Evolutionary conservation across 2,797 vertebrate genomes (phyloP).

Genomic region (Myiotriccus ornatus): DNA sequence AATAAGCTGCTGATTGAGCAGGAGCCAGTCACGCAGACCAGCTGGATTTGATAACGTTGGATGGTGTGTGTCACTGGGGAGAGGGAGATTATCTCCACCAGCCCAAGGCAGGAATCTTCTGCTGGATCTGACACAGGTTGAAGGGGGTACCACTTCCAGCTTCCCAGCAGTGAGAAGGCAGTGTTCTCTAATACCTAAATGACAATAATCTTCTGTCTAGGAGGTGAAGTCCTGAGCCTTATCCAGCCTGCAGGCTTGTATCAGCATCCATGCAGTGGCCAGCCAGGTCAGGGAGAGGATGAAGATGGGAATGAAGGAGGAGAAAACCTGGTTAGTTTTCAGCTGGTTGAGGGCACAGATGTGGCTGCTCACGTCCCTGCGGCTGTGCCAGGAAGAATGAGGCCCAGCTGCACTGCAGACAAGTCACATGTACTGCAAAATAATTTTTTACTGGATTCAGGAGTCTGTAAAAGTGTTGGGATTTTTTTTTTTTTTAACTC

Average conservation of each 20-base stretch:
- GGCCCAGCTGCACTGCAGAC: not conserved
- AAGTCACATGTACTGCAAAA: not conserved
- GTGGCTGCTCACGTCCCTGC: not conserved
- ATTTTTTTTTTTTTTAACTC: too few species aligned
- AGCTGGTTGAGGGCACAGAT: not conserved
- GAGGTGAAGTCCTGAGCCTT: not conserved
- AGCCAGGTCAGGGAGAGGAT: not conserved
- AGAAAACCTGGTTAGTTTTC: not conserved
- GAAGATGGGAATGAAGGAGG: not conserved
- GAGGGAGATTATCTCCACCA: constrained; percentile 53
- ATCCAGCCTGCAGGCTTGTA: not conserved
- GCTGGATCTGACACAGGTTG: not conserved
- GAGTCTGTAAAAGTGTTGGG: not conserved
- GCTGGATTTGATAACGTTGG: constrained; percentile 42
- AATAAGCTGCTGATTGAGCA: constrained; percentile 67
- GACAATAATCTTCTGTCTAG: not conserved
- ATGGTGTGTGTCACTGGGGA: constrained; percentile 21
- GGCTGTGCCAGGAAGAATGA: not conserved
- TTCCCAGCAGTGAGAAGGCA: not conserved
- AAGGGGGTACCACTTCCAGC: not conserved
- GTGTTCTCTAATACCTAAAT: not conserved
- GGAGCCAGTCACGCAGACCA: constrained; percentile 11
- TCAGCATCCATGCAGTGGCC: not conserved
- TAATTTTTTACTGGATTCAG: not conserved
- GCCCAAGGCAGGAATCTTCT: constrained; percentile 31